Evolutionary conservation across 2,888 invertebrate species (phyloP), one percentile per base, ranked within the genome.

Genomic region (Eupithecia tripunctaria): DNA sequence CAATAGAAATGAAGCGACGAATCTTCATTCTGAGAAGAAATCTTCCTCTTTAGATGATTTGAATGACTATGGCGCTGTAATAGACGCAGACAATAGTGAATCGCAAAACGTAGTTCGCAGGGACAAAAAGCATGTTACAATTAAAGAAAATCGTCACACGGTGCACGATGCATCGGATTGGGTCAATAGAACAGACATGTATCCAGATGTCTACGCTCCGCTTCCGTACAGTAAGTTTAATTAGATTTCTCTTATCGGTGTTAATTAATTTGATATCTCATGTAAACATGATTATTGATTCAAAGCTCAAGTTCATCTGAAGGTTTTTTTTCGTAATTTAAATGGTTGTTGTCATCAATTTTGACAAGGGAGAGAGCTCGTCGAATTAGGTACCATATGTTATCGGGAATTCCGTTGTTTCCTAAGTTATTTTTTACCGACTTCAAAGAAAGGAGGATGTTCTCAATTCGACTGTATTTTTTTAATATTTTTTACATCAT

Each of bases 171-270:
- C 89, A 74, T 83, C 87, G 18, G 89, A 92, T 74, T 94, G 94
- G 94, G 89, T 84, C 71, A 94, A 93, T 80, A 90, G 94, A 82
- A 91, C 93, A 47, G 87, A 95, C 80, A 95, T 95, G 86, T 95
- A 96, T 90, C 96, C 97, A 76, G 95, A 96, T 87, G 95, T 97
- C 81, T 97, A 97, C 88, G 97, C 96, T 78, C 97, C 97, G 80
- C 95, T 96, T 81, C 96, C 97, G 74, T 97, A 97, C 92, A 97
- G 97, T 97, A 95, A 96, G 97, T 97, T 95, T 15, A 38, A 64
- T 38, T 25, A 21, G 25, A 41, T 21, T 38, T 36, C 25, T 38
- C 38, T 64, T 64, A 64, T 64, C 38, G 36, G 29, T 5, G 6
- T 67, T 47, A 64, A 64, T 64, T 64, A 64, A 64, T 38, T 41